Percentiles rank a stretch among this genome's conserved stretches.
Conservation (phyloP, 2,113 vertebrate genomes). For the Ciconia maguari region DNA sequence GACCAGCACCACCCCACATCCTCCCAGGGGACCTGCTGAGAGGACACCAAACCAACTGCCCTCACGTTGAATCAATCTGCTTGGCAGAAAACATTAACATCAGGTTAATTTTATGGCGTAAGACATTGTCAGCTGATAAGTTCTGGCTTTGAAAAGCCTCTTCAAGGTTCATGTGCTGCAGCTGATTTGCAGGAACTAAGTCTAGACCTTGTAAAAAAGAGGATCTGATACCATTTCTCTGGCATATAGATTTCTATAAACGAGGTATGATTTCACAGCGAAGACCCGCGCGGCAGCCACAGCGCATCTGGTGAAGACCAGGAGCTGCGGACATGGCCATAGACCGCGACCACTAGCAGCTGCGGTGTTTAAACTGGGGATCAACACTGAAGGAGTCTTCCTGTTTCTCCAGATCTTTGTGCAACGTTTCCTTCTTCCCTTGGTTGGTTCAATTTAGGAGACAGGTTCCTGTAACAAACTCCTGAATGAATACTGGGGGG, state of each 20-base stretch:
- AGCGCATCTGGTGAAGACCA: background rate
- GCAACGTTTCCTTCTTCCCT: background rate
- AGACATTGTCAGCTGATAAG: background rate
- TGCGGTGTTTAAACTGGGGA: background rate
- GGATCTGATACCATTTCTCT: background rate
- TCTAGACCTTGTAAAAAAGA: background rate
- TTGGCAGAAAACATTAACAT: background rate
- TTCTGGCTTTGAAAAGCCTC: background rate
- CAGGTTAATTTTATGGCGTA: background rate
- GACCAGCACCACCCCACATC: background rate
- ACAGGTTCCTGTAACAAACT: background rate
- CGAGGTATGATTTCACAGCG: background rate
- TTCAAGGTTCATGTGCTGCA: background rate
- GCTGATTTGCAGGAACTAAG: background rate
- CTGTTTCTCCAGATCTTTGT: background rate
- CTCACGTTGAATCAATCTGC: rapidly evolving
- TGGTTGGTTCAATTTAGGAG: background rate
- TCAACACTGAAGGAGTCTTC: background rate
- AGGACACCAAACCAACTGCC: background rate
- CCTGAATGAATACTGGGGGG: too few species aligned
- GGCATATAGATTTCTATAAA: background rate
- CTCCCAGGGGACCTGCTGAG: background rate
- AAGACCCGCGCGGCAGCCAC: rapidly evolving
- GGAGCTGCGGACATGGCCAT: background rate
- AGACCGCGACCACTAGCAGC: background rate